A percentile compares a stretch with the other conserved stretches of the same genome.
Conservation (phyloP, 2,888 invertebrate species). For the Sphecodes monilicornis region DNA sequence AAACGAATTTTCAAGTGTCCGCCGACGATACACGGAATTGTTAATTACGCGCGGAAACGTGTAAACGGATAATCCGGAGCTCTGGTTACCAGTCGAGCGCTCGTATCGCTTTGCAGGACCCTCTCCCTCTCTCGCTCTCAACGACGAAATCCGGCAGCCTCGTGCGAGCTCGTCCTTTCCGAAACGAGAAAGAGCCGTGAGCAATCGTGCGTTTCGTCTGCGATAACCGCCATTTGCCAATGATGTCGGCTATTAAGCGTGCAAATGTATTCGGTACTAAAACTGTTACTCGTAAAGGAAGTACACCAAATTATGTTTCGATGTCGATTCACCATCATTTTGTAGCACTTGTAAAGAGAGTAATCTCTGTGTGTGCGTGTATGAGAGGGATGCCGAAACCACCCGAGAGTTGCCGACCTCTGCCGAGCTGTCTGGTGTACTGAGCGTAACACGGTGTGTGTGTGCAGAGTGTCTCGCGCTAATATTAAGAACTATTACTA, state of each 20-base stretch:
- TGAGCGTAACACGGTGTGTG: no score
- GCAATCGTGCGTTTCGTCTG: not conserved
- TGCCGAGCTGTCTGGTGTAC: no score
- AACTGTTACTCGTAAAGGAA: no score
- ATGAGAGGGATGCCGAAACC: no score
- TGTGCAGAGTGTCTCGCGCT: no score
- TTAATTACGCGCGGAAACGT: slow-evolving; percentile 7
- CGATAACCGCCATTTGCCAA: not conserved
- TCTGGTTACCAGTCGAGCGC: slow-evolving; percentile 1
- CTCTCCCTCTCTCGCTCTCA: not conserved
- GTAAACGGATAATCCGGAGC: slow-evolving; percentile 6
- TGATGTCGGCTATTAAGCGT: not conserved
- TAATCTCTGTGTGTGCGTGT: no score
- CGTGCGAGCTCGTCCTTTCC: not conserved
- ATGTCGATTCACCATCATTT: no score
- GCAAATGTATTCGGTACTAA: no score
- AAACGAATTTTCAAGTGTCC: slow-evolving; percentile 16
- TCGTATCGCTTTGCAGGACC: not conserved
- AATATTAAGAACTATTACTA: no score
- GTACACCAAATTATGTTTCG: no score
- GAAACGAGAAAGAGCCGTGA: not conserved
- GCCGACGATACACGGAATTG: slow-evolving; percentile 15
- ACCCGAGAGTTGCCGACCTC: no score
- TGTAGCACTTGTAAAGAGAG: no score
- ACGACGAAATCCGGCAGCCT: not conserved